Base-by-base conservation (phyloP, 1,140 invertebrate species). In the Achroia grisella region DNA sequence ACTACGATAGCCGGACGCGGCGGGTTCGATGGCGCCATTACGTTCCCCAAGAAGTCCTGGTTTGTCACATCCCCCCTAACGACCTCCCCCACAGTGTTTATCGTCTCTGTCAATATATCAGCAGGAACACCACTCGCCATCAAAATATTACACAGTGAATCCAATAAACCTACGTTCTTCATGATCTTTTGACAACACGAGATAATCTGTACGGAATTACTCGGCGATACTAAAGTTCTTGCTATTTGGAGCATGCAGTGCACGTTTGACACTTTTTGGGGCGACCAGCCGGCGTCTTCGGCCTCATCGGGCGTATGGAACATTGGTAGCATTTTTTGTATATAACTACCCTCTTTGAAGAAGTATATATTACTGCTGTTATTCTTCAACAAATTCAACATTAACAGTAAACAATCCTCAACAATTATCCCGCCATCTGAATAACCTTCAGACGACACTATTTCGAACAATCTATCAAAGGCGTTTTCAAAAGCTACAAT, bases 401-500 rank as follows among this genome's bases (percentile, higher is more conserved):
- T 93, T 4, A 99, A 87, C n/a, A 96, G 87, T 0, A 99, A 86
- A 86, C 97, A 99, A 85, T 99, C 98, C 89, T 99, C 97, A 2
- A 99, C 98, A 3, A 99, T 95, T 44, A 99, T 98, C 17, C 97
- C 97, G 41, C 97, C 98, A 86, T 99, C 96, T 13, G 94, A 93
- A 58, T 92, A 93, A 34, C 97, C 97, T 87, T 99, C 98, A 58
- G 95, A 92, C 1, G 86, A 87, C 14, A 99, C 95, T 23, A 99
- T 97, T 71, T 97, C 94, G 61, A 99, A 94, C 29, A 99, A 87
- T 55, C 94, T 89, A 86, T 99, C 97, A 83, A 99, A 99, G 0
- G 96, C 97, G 88, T 98, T 99, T 87, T 99, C 97, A 87, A 99
- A 99, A 0, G 97, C 98, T 3, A 99, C 97, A 67, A 99, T 99